A percentile compares a stretch with the other conserved stretches of the same genome.
These are phyloP conservation scores for Porphyrio hochstetteri DNA, from an alignment of 2,113 vertebrate species.

Conservation along the genomic window DNA sequence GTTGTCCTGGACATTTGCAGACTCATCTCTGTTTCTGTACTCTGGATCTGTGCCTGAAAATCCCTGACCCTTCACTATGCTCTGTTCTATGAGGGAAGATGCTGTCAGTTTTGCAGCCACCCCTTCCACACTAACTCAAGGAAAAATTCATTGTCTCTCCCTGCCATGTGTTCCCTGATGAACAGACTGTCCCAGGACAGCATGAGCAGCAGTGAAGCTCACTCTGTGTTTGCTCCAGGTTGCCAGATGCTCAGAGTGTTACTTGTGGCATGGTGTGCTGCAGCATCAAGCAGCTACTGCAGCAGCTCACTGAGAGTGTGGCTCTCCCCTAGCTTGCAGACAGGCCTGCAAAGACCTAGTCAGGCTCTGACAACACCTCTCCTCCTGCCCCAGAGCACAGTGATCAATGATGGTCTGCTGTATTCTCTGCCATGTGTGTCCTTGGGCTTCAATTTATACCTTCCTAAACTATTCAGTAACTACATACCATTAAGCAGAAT, in stretches of 20 bases:
- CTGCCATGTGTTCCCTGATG: background rate
- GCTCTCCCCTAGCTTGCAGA: background rate
- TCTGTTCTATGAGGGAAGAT: background rate
- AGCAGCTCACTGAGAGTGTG: rapidly evolving
- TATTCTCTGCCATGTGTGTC: background rate
- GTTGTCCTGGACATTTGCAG: background rate
- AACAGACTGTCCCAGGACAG: background rate
- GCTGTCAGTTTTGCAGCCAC: background rate
- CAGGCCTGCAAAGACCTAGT: background rate
- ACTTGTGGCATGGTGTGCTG: rapidly evolving
- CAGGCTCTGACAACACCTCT: background rate
- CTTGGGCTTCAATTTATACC: background rate
- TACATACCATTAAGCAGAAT: background rate
- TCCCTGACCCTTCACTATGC: background rate
- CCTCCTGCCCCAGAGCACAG: background rate
- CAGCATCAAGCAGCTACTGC: rapidly evolving
- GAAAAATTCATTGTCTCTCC: background rate
- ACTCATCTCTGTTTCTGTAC: background rate
- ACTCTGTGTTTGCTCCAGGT: background rate
- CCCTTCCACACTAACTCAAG: background rate
- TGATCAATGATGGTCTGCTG: rapidly evolving
- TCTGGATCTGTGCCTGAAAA: background rate
- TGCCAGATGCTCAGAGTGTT: rapidly evolving
- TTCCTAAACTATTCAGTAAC: background rate
- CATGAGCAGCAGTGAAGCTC: background rate